Base-by-base conservation (phyloP, 1,140 invertebrate genomes). In the Phymastichus coffea region DNA sequence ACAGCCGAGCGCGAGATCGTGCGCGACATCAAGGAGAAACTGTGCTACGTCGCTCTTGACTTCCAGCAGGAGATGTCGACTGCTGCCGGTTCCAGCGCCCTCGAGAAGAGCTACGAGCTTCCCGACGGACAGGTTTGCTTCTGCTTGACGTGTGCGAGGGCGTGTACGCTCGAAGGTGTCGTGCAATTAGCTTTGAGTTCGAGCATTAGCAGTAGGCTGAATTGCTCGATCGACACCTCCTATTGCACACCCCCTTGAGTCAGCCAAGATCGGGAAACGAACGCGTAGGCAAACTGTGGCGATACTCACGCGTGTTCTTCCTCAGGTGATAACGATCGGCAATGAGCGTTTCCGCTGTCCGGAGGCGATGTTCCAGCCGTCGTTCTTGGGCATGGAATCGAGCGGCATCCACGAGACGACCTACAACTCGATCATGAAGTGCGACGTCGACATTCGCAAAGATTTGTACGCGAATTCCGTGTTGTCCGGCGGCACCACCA, bases 351-450 rank as follows among this genome's bases (percentile, higher is more conserved):
- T 97, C 90, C 89, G 94, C 75, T 96, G 91, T 65, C 93, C 94
- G 25, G 93, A 96, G 78, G 92, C 93, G 56, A 83, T 97, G 60
- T 95, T 96, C 87, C 93, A 94, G 74, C 93, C 93, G 47, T 90
- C 88, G 4, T 93, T 93, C 85, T 80, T 93, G 75, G 90, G 93
- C 67, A 94, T 95, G 92, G 92, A 95, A 82, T 89, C 90, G 22
- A 91, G 88, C 67, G 92, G 92, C 64, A 93, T 95, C 76, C 92
- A 94, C 72, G 92, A 95, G 76, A 94, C 94, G 60, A 92, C 91
- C 51, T 95, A 94, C 84, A 95, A 95, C 82, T 93, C 91, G 43
- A 95, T 96, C 80, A 95, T 95, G 93, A 95, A 95, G 82, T 95
- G 92, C 76, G 92, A 95, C 73, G 90, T 94, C 2, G 91, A 94